These are phyloP conservation scores for Ommatoiulus sabulosus DNA, from an alignment of 2,888 invertebrate species.

Conservation along the genomic window DNA sequence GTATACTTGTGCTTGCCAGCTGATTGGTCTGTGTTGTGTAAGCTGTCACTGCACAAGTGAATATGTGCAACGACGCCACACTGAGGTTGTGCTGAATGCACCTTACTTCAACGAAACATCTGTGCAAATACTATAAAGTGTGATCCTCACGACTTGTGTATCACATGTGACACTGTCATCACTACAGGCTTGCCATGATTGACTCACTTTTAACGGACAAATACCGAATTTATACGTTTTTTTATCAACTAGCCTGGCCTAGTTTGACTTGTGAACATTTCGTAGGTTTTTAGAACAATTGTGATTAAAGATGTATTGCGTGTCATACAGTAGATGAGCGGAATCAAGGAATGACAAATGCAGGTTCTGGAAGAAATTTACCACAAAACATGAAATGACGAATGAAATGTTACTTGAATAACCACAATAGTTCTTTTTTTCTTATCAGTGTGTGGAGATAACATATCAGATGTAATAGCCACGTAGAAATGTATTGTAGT, in stretches of 20 bases:
- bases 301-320: background rate
- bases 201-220: background rate
- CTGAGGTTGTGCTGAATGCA: background rate
- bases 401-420: no score
- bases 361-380: no score
- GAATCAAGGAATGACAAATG: background rate
- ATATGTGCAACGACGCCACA: background rate
- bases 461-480: no score
- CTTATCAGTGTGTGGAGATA: no score
- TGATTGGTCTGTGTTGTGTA: background rate
- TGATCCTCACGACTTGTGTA: background rate
- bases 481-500: no score
- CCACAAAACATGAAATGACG: no score
- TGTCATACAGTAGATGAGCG: background rate
- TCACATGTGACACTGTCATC: background rate
- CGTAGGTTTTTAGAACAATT: background rate
- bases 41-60: background rate
- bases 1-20: background rate
- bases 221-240: slow-evolving; percentile 19
- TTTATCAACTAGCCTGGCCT: background rate
- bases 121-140: background rate
- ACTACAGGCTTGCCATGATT: background rate
- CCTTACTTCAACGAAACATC: background rate
- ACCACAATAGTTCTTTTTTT: no score
- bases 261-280: background rate